These are phyloP conservation scores for Tolmerus cingulatus DNA, from an alignment of 2,888 invertebrate genomes.

Conservation along the genomic window DNA sequence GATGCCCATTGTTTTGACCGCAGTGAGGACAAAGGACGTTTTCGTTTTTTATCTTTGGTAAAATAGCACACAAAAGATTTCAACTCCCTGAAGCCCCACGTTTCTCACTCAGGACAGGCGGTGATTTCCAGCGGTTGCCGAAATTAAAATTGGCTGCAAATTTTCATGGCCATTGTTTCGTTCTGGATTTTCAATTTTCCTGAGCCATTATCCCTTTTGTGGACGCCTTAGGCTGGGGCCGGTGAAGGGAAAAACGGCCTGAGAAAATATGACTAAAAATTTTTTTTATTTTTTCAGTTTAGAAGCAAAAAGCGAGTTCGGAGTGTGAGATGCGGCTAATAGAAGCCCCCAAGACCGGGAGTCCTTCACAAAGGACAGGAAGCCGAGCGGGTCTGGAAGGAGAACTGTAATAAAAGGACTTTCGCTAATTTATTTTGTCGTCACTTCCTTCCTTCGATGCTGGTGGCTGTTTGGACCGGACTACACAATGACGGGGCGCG, in stretches of 20 bases:
- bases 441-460: slow-evolving; percentile 33
- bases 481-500: not conserved
- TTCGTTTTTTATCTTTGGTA: not conserved
- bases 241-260: not conserved
- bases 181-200: slow-evolving; percentile 12
- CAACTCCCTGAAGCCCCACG: not conserved
- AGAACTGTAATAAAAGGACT: slow-evolving; percentile 27
- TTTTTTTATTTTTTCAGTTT: not conserved
- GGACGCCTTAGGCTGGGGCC: not conserved
- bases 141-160: slow-evolving; percentile 34
- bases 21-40: not conserved
- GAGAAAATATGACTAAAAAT: slow-evolving; percentile 4
- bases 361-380: not conserved
- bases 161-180: slow-evolving; percentile 25
- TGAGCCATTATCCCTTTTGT: slow-evolving; percentile 33
- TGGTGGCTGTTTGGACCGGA: slow-evolving; percentile 20
- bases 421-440: slow-evolving; percentile 37
- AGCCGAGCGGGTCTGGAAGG: not conserved
- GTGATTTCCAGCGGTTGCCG: not conserved
- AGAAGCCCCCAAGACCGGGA: not conserved
- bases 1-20: not conserved
- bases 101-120: not conserved
- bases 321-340: not conserved
- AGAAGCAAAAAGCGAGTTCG: not conserved
- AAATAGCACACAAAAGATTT: slow-evolving; percentile 5